phyloP scores from a whole-genome alignment of 2,113 vertebrate genomes.

The Gymnogyps californianus region DNA sequence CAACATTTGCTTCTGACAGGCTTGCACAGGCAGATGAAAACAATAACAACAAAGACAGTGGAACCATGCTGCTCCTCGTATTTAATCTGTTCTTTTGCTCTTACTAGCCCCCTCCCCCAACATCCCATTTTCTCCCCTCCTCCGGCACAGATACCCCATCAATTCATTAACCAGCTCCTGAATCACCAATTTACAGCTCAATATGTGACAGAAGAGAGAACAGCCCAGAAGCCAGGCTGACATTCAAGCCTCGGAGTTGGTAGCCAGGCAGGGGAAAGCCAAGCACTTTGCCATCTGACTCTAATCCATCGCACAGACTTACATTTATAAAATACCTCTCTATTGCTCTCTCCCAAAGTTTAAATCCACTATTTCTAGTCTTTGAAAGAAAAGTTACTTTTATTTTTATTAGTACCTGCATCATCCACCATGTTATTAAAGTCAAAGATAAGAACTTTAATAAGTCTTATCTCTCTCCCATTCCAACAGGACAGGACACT shows the following conservation, averaged over 20 bases:
- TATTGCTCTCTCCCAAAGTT: background rate
- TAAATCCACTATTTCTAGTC: conserved; percentile 4
- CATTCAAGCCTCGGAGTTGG: background rate
- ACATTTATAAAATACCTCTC: background rate
- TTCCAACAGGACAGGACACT: conserved; percentile 59
- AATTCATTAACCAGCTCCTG: background rate
- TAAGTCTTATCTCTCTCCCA: conserved; percentile 79
- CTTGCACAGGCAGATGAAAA: background rate
- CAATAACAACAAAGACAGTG: background rate
- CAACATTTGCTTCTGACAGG: background rate
- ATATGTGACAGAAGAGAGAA: background rate
- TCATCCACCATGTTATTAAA: conserved; percentile 73
- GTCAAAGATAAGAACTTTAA: conserved; percentile 90
- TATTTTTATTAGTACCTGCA: conserved; percentile 56
- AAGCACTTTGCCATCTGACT: background rate
- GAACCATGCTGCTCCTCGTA: background rate
- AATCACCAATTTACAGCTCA: background rate
- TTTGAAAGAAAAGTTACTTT: conserved; percentile 65
- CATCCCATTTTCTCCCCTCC: background rate
- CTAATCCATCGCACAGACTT: background rate
- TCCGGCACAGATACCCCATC: background rate
- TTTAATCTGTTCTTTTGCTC: background rate
- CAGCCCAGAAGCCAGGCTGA: background rate
- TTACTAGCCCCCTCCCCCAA: background rate
- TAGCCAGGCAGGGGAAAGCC: background rate